These are phyloP conservation scores for Alcedo quadribrachys DNA, from an alignment of 2,797 vertebrate species.

Conservation along the genomic window DNA sequence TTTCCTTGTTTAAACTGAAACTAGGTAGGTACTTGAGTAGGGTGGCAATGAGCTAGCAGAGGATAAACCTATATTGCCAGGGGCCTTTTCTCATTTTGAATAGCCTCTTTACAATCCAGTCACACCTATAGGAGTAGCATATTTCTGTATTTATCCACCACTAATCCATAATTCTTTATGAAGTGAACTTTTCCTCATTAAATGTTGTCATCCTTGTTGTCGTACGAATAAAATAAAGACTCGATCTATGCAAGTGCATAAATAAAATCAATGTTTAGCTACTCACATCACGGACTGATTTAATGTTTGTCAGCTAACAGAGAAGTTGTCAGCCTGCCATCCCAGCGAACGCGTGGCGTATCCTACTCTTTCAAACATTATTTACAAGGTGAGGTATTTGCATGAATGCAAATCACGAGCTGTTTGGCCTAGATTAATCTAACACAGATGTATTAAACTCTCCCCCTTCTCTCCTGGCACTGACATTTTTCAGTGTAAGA, in stretches of 20 bases:
- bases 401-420: not conserved
- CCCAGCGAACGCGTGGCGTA: not conserved
- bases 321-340: not conserved
- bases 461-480: not conserved
- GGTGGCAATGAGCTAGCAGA: not conserved
- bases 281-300: not conserved
- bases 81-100: not conserved
- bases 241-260: not conserved
- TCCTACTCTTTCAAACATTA: not conserved
- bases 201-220: not conserved
- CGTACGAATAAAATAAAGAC: not conserved
- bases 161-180: conserved; percentile 16
- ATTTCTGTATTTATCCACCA: conserved; percentile 8
- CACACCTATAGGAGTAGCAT: not conserved
- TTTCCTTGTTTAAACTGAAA: not conserved
- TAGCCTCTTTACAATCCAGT: not conserved
- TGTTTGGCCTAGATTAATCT: not conserved
- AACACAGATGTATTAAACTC: not conserved
- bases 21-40: not conserved
- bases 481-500: not conserved
- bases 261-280: not conserved
- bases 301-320: not conserved
- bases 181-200: not conserved
- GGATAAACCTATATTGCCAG: not conserved
- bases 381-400: not conserved